Conservation (phyloP, 2,113 vertebrate species). For the Colossoma macropomum region DNA sequence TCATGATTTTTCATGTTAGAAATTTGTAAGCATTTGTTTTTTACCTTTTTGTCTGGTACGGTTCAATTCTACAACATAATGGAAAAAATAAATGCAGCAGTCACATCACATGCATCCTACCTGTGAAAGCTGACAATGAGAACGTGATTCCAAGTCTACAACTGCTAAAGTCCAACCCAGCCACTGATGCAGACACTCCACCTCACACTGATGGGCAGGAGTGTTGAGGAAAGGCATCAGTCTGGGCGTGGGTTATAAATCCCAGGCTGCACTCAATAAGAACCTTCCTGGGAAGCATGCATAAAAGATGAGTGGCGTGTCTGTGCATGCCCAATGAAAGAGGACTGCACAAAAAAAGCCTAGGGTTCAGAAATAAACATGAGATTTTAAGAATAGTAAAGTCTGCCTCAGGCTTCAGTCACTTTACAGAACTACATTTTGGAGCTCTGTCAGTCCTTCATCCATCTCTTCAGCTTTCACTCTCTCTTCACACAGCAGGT, state of each 20-base stretch:
- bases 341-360: not conserved
- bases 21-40: too few species aligned
- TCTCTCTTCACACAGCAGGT: too few species aligned
- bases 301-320: constrained; percentile 39
- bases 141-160: not conserved
- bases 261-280: not conserved
- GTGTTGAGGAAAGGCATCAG: not conserved
- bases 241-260: not conserved
- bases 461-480: constrained; percentile 13
- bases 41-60: too few species aligned
- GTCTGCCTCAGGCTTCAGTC: not conserved
- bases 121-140: not conserved
- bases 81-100: too few species aligned
- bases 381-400: not conserved
- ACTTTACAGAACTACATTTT: not conserved
- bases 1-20: too few species aligned
- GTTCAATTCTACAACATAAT: too few species aligned
- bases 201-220: not conserved
- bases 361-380: constrained; percentile 41
- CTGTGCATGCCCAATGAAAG: constrained; percentile 36
- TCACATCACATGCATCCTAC: too few species aligned
- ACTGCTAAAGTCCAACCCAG: not conserved
- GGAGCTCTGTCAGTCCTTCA: not conserved
- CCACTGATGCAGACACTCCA: not conserved
- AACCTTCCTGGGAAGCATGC: constrained; percentile 26